Percentiles rank a stretch among this genome's conserved stretches.
Evolutionary conservation across 2,888 invertebrate genomes (phyloP).

Genomic region (Ennomos fuscantarius): DNA sequence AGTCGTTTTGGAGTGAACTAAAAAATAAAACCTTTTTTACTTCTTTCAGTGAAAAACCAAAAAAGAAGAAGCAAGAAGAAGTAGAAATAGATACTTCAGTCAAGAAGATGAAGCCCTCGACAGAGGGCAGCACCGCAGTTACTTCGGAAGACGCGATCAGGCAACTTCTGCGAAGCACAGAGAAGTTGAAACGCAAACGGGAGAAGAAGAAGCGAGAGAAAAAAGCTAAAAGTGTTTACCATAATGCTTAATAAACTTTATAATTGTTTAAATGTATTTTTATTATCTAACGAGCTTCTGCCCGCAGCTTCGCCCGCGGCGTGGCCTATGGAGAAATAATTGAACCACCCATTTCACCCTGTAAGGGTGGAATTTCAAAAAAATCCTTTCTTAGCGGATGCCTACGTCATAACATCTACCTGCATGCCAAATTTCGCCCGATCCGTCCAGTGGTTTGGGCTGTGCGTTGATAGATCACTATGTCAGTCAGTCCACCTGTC

Average conservation of each 20-base stretch:
- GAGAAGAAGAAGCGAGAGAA: constrained; percentile 71
- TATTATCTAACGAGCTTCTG: no score
- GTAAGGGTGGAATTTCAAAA: no score
- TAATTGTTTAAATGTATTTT: not conserved
- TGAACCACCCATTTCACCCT: no score
- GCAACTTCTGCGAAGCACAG: constrained; percentile 73
- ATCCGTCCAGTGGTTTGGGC: no score
- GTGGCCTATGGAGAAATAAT: no score
- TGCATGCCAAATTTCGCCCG: no score
- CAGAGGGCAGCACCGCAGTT: constrained; percentile 59
- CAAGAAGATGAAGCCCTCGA: constrained; percentile 62
- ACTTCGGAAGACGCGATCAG: constrained; percentile 64
- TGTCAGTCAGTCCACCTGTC: no score
- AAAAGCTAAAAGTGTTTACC: constrained; percentile 75
- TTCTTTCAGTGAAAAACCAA: constrained; percentile 53
- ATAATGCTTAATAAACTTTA: constrained; percentile 66
- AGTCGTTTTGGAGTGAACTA: no score
- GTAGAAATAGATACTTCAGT: constrained; percentile 32
- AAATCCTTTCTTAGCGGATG: no score
- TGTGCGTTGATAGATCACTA: no score
- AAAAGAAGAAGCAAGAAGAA: constrained; percentile 46
- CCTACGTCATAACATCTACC: no score
- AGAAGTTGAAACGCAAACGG: constrained; percentile 69
- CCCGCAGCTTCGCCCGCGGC: no score
- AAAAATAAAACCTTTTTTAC: not conserved